A percentile compares a stretch with the other conserved stretches of the same genome.
Evolutionary conservation across 2,888 invertebrate species (phyloP).

Genomic region (Villa cingulata): DNA sequence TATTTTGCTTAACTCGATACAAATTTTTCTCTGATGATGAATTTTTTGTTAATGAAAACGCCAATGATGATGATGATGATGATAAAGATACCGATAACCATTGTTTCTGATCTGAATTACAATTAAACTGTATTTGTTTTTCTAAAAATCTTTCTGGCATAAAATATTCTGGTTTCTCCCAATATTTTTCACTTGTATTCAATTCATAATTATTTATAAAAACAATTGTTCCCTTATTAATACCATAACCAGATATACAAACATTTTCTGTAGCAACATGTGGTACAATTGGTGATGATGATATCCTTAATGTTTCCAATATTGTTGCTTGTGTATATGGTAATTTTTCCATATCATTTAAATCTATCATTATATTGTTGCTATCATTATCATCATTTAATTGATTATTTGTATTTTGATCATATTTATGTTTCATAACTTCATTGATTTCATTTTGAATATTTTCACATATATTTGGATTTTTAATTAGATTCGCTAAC

Average conservation of each 20-base stretch:
- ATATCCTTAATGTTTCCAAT: constrained; percentile 61
- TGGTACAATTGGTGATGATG: constrained; percentile 81
- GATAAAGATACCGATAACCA: neutral
- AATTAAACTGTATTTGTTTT: constrained; percentile 21
- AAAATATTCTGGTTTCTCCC: constrained; percentile 59
- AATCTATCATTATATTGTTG: constrained; percentile 39
- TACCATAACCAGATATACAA: constrained; percentile 52
- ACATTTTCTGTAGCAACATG: constrained; percentile 72
- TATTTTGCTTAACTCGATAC: constrained; percentile 40
- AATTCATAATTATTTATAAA: constrained; percentile 74
- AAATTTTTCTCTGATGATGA: neutral
- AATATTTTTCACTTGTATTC: constrained; percentile 58
- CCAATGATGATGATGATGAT: neutral
- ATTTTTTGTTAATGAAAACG: neutral
- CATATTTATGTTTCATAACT: constrained; percentile 35
- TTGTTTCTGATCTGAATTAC: neutral
- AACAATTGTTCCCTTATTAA: constrained; percentile 64
- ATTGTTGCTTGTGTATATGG: constrained; percentile 73
- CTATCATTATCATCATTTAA: neutral
- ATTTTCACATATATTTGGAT: constrained; percentile 48
- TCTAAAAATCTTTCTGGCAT: constrained; percentile 63
- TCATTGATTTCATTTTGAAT: constrained; percentile 57
- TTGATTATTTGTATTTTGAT: constrained; percentile 37
- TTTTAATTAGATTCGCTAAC: constrained; percentile 51
- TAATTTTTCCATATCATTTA: constrained; percentile 52